A percentile compares a stretch with the other conserved stretches of the same genome.
Conservation (phyloP, 2,797 vertebrate genomes). For the Acanthurus leucopareius region DNA sequence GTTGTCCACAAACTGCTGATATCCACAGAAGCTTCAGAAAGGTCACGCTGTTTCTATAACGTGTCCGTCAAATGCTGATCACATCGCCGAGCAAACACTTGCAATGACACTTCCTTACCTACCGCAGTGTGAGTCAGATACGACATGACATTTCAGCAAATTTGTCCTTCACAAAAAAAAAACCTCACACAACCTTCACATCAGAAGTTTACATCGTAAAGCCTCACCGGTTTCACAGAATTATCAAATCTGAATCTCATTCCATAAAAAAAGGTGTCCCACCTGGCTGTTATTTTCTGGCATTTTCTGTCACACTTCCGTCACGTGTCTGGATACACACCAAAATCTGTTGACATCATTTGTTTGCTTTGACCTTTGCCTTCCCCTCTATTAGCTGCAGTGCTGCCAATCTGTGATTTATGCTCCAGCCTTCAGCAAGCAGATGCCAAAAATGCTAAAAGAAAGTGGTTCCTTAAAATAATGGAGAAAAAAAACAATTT, state of each 20-base stretch:
- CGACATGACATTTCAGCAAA: conserved; percentile 65
- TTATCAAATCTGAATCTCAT: conserved; percentile 33
- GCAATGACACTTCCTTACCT: conserved; percentile 56
- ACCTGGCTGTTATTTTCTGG: conserved; percentile 7
- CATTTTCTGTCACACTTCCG: conserved; percentile 7
- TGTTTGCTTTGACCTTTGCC: conserved; percentile 15
- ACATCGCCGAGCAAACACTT: conserved; percentile 30
- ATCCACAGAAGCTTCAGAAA: conserved; percentile 57
- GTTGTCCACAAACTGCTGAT: conserved; percentile 63
- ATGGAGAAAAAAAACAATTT: conserved; percentile 10
- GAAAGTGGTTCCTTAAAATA: conserved; percentile 13
- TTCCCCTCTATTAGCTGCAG: conserved; percentile 4
- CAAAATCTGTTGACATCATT: conserved; percentile 14
- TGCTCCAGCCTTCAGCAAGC: background rate
- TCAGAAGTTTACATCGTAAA: conserved; percentile 23
- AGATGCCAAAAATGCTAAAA: conserved; percentile 12
- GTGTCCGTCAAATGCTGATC: conserved; percentile 58
- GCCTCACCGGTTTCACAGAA: conserved; percentile 22
- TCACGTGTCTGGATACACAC: background rate
- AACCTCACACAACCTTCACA: conserved; percentile 15
- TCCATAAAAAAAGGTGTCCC: conserved; percentile 1
- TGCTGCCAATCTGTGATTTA: conserved; percentile 12
- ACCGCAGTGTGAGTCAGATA: conserved; percentile 51
- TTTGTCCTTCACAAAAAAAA: conserved; percentile 59
- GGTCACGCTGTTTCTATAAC: conserved; percentile 56